phyloP scores from a whole-genome alignment of 2,113 vertebrate species.

The Dipodomys spectabilis region DNA sequence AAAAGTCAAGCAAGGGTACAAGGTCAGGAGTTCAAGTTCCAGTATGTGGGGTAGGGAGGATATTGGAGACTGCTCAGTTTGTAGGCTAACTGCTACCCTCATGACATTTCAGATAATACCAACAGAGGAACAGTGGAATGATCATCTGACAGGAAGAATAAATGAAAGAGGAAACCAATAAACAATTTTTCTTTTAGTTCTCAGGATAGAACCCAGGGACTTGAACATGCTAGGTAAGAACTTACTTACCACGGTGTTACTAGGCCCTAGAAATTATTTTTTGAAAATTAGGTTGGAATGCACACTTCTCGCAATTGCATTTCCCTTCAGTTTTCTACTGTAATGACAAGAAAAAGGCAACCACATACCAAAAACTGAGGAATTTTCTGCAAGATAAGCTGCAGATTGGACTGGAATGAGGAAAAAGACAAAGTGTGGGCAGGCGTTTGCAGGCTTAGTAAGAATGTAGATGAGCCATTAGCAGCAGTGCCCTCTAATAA shows the following conservation, averaged over 20 bases:
- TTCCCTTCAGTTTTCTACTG: conserved; percentile 34
- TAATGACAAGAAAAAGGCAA: conserved; percentile 41
- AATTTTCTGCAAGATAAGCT: conserved; percentile 64
- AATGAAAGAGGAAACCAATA: not conserved
- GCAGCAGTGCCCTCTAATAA: not conserved
- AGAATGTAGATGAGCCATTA: not conserved
- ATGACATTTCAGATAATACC: not conserved
- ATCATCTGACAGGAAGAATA: not conserved
- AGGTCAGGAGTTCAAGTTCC: too few species aligned
- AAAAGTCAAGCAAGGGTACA: not conserved
- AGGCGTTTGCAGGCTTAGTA: not conserved
- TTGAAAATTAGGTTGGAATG: not conserved
- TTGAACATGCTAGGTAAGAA: not conserved
- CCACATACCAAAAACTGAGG: conserved; percentile 44
- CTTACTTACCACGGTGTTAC: not conserved
- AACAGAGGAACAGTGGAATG: not conserved
- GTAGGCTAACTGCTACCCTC: not conserved
- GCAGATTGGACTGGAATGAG: conserved; percentile 54
- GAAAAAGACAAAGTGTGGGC: conserved; percentile 43
- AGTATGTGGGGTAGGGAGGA: too few species aligned
- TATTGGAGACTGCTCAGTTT: not conserved
- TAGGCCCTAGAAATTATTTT: not conserved
- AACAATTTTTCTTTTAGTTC: not conserved
- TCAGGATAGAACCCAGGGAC: not conserved
- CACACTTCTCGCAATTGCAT: not conserved